These are phyloP conservation scores for Doryteuthis pealeii DNA, from an alignment of 1,140 invertebrate genomes.

Conservation along the genomic window DNA sequence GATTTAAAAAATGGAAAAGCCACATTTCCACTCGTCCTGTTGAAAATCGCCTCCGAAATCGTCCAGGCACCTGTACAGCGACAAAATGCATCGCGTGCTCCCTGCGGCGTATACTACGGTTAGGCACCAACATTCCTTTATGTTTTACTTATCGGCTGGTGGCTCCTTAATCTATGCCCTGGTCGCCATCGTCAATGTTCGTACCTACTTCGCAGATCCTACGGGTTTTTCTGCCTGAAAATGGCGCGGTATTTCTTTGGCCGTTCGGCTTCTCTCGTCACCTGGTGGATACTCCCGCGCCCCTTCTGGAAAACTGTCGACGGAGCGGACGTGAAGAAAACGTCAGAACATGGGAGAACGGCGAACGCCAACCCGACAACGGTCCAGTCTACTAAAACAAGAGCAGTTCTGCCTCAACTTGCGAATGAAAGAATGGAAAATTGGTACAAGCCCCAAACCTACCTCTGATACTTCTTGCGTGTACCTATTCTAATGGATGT, in stretches of 20 bases:
- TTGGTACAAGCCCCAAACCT: conserved; percentile 27
- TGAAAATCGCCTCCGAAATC: conserved; percentile 44
- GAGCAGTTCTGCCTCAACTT: background rate
- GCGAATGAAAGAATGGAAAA: background rate
- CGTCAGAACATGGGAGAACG: background rate
- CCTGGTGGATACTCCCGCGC: conserved; percentile 28
- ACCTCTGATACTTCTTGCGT: conserved; percentile 47
- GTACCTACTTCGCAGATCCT: conserved; percentile 41
- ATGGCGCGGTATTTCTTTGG: conserved; percentile 55
- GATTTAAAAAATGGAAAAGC: conserved; percentile 56
- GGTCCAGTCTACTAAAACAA: background rate
- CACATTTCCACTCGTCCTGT: conserved; percentile 52
- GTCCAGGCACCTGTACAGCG: conserved; percentile 51
- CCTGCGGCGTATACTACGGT: conserved; percentile 36
- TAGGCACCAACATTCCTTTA: conserved; percentile 47
- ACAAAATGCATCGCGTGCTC: conserved; percentile 34
- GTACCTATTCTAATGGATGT: conserved; percentile 39
- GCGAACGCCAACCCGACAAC: background rate
- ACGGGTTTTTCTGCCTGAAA: conserved; percentile 45
- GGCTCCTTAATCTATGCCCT: conserved; percentile 50
- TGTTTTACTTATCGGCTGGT: conserved; percentile 50
- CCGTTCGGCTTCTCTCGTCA: conserved; percentile 57
- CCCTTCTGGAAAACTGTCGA: background rate
- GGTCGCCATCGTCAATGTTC: conserved; percentile 40
- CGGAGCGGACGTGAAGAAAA: background rate